A percentile compares a stretch with the other conserved stretches of the same genome.
Evolutionary conservation across 2,113 vertebrate genomes (phyloP).

Genomic region (Thalassarche chlororhynchos): DNA sequence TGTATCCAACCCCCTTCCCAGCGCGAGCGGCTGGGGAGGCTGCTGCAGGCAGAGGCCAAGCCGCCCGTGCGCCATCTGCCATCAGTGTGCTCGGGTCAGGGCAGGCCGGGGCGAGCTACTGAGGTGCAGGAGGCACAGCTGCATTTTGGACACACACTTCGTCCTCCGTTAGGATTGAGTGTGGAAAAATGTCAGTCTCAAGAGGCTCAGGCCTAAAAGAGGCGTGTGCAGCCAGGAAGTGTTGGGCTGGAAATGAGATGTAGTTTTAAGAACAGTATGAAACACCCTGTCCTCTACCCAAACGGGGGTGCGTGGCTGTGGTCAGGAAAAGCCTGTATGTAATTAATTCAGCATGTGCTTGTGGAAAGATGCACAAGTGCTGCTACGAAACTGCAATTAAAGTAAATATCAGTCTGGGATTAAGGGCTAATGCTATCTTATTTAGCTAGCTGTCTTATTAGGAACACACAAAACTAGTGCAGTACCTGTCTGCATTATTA

Average conservation of each 20-base stretch:
- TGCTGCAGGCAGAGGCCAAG: background rate
- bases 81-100: background rate
- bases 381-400: background rate
- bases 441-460: background rate
- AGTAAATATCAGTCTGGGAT: background rate
- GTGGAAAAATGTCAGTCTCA: background rate
- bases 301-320: background rate
- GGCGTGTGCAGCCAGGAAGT: background rate
- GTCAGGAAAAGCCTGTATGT: background rate
- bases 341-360: background rate
- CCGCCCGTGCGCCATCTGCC: background rate
- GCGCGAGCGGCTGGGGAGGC: rapidly evolving
- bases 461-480: background rate
- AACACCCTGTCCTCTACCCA: background rate
- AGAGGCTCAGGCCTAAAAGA: background rate
- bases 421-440: background rate
- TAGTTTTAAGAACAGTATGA: background rate
- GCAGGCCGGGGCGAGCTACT: too few relatives aligned
- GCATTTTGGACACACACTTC: background rate
- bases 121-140: background rate
- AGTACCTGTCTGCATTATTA: background rate
- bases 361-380: background rate
- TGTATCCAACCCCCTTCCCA: rapidly evolving
- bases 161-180: rapidly evolving
- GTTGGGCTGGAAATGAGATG: background rate